Evolutionary conservation across 35 echinoderm and acorn worm species (phyloP).

Genomic region (Apostichopus parvimensis): DNA sequence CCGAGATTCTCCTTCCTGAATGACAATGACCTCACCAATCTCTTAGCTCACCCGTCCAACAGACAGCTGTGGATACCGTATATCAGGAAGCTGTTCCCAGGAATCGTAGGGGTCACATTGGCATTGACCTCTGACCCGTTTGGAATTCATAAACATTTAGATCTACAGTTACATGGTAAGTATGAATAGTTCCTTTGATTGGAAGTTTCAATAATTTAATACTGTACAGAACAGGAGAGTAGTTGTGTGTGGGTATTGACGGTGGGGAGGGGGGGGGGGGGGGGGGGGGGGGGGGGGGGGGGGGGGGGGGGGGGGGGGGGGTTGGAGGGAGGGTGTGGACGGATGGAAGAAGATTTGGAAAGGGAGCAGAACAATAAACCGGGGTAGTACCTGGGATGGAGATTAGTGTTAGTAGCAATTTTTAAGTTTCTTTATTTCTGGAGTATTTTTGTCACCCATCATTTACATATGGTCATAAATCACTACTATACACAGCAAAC

Average conservation of each 20-base stretch:
- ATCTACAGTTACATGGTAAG: slow-evolving; percentile 89
- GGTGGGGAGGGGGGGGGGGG: too few species aligned
- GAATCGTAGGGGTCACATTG: slow-evolving; percentile 63
- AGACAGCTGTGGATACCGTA: slow-evolving; percentile 74
- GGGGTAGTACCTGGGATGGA: background rate
- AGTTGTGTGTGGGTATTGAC: background rate
- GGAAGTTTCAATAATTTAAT: too few species aligned
- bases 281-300: too few species aligned
- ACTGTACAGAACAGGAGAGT: too few species aligned
- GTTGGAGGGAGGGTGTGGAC: background rate
- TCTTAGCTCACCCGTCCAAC: slow-evolving; percentile 72
- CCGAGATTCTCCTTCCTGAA: slow-evolving; percentile 90
- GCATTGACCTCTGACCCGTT: slow-evolving; percentile 53
- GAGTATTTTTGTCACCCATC: too few species aligned
- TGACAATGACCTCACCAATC: slow-evolving; percentile 78
- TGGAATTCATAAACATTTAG: slow-evolving; percentile 64
- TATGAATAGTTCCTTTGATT: background rate
- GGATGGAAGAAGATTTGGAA: background rate
- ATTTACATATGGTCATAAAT: too few species aligned
- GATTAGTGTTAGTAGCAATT: background rate
- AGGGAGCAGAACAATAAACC: background rate
- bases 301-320: background rate
- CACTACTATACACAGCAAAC: too few species aligned
- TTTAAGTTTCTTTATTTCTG: too few species aligned
- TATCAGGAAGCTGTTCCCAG: slow-evolving; percentile 73